Evolutionary conservation across 2,113 vertebrate species (phyloP).

Genomic region (Muntiacus reevesi): DNA sequence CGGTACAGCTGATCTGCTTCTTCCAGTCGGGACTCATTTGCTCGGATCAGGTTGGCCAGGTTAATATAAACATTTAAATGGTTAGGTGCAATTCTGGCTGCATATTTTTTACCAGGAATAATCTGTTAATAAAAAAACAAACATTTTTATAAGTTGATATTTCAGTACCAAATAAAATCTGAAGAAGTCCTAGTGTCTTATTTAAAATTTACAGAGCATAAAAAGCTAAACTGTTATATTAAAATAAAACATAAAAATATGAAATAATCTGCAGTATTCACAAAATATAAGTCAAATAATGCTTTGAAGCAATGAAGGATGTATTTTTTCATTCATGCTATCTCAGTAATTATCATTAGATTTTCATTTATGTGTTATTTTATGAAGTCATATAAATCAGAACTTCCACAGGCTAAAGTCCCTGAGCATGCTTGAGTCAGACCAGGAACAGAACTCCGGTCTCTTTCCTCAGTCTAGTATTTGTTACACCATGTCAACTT

Average conservation of each 20-base stretch:
- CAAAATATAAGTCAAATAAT: background rate
- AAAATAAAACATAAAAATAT: conserved; percentile 8
- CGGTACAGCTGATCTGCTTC: conserved; percentile 98
- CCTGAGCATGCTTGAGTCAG: background rate
- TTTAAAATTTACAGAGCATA: background rate
- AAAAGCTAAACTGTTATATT: background rate
- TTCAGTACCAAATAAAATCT: conserved; percentile 20
- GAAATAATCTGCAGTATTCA: background rate
- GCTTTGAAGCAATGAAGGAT: background rate
- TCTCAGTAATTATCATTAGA: background rate
- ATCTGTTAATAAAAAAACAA: conserved; percentile 81
- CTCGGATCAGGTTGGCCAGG: conserved; percentile 95
- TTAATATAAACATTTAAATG: conserved; percentile 99
- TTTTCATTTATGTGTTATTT: background rate
- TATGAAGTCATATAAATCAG: background rate
- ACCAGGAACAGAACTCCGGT: background rate
- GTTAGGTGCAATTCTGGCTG: conserved; percentile 96
- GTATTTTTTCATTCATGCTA: background rate
- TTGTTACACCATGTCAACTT: background rate
- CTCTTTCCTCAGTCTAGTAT: background rate
- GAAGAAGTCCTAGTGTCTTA: background rate
- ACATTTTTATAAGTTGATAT: background rate
- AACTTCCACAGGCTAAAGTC: background rate
- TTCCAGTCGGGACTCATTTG: conserved; percentile 94
- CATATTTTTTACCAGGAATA: conserved; percentile 98